Conservation (phyloP, 23 tunicate species). For the Ciona savignyi region DNA sequence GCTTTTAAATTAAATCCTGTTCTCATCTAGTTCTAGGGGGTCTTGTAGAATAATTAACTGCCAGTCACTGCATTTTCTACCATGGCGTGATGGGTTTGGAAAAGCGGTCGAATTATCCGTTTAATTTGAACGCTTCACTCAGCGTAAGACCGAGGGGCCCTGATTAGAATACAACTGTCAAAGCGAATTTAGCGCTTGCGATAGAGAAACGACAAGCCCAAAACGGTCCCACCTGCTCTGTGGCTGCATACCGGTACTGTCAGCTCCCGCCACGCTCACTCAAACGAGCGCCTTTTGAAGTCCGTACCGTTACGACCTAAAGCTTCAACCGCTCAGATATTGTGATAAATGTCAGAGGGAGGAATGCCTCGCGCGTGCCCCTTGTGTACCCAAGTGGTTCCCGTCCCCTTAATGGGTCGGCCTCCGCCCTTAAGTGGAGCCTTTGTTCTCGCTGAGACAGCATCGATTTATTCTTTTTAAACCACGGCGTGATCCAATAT, state of each 20-base stretch:
- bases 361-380: constrained; percentile 36
- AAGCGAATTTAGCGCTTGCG: neutral
- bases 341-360: constrained; percentile 15
- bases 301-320: constrained; percentile 10
- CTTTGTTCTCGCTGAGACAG: constrained; percentile 11
- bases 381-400: constrained; percentile 26
- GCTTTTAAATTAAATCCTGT: too few species aligned
- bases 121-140: neutral
- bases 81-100: neutral
- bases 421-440: constrained; percentile 4
- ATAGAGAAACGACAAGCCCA: constrained; percentile 26
- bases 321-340: neutral
- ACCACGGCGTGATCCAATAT: neutral
- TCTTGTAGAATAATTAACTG: neutral
- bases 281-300: constrained; percentile 22
- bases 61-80: neutral
- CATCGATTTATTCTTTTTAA: too few species aligned
- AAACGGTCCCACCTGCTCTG: constrained; percentile 43
- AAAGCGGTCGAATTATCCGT: neutral
- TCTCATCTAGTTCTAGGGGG: too few species aligned
- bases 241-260: constrained; percentile 18
- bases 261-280: constrained; percentile 35
- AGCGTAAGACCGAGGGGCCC: neutral
- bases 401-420: constrained; percentile 21
- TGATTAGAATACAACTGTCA: neutral